A percentile compares a stretch with the other conserved stretches of the same genome.
These are phyloP conservation scores for Propithecus deckenii DNA, from an alignment of 2,797 vertebrate species.

Conservation along the genomic window DNA sequence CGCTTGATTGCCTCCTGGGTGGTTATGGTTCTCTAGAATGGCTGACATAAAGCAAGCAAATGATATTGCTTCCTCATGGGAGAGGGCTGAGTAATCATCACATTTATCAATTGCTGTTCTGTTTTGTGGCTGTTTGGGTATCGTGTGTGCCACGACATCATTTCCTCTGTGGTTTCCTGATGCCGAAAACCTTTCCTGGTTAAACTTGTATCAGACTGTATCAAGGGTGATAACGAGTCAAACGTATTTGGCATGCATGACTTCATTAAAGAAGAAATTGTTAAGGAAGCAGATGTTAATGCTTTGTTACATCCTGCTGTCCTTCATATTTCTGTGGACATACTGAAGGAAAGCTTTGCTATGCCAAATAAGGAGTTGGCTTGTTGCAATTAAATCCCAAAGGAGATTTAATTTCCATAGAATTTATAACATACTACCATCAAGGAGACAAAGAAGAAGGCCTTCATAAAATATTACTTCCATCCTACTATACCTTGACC, in stretches of 20 bases:
- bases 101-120: conserved; percentile 62
- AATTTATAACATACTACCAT: neutral
- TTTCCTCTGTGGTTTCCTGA: conserved; percentile 75
- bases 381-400: conserved; percentile 13
- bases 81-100: conserved; percentile 53
- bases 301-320: neutral
- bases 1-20: conserved; percentile 40
- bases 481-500: neutral
- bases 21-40: conserved; percentile 50
- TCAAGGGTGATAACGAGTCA: conserved; percentile 11
- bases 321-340: conserved; percentile 27
- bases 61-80: conserved; percentile 66
- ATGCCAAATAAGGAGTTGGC: neutral
- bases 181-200: conserved; percentile 57
- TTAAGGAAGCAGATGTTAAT: conserved; percentile 41
- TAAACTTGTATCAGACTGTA: conserved; percentile 47
- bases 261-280: conserved; percentile 40
- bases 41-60: conserved; percentile 45
- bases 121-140: conserved; percentile 69
- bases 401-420: neutral
- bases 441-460: neutral
- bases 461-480: neutral
- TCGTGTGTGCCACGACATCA: conserved; percentile 40
- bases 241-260: neutral
- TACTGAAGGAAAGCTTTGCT: neutral